Evolutionary conservation across 2,113 vertebrate genomes (phyloP), one percentile per base, ranked within the genome.

Genomic region (Nyctibius bracteatus): DNA sequence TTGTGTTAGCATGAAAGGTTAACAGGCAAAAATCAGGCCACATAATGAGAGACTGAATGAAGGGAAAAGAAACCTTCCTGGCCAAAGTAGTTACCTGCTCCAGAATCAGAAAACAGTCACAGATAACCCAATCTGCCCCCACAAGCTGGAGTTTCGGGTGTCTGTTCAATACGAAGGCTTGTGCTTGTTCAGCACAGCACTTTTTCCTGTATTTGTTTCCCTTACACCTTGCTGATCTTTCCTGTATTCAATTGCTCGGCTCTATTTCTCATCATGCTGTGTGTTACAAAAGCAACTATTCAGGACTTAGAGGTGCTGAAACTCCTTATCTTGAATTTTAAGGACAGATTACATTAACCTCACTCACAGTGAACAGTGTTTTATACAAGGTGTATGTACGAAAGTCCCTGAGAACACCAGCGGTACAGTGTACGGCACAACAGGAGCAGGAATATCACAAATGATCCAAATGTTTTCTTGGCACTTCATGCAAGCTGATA

Each of bases 171-270:
- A 43, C 2, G 2, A 82, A 86, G 44, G 35, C 65, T 93, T 61
- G 57, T 86, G 57, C 83, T 77, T 89, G 72, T 66, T 96, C 94
- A 96, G 92, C 71, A 91, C 8, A 74, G 43, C 52, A 77, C 21
- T 93, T 85, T 65, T 25, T 33, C 74, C 63, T 81, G 27, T 49
- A 80, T 95, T 96, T 97, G 92, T 70, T 91, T 95, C 67, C 89
- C 46, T 95, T 15, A 86, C 95, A 96, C 91, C 52, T 67, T n/a
- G 39, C 77, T 86, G 79, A 94, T 97, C 82, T 96, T 90, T 72
- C 81, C 83, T 87, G 51, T 35, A 88, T 92, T 88, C 81, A 88
- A 17, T 68, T 87, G 51, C 93, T 68, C 8, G 1, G 35, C 47
- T 94, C 65, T 37, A 95, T 93, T 97, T 94, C 86, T 82, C 91